Base-by-base conservation (phyloP, 1,140 invertebrate species). In the Brevipalpus yothersi region DNA sequence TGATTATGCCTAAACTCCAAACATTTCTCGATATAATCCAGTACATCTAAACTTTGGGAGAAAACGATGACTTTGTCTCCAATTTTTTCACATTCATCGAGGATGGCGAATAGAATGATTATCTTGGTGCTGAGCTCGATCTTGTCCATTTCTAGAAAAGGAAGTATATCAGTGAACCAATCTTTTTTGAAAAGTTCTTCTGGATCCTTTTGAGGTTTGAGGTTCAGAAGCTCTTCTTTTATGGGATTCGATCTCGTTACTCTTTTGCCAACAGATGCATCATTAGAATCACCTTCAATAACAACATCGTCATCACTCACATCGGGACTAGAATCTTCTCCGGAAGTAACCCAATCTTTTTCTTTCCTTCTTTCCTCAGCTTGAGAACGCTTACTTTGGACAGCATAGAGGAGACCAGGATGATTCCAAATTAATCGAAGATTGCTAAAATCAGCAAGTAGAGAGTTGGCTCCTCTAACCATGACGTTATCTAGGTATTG, bases 401-500 rank as follows among this genome's bases (percentile, higher is more conserved):
- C 54, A 15, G 42, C 17, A 23, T 58, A 42, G 31, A 98, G 70
- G 55, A 97, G 84, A 72, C 97, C 92, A 0, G 94, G 93, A 75
- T 98, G 94, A 70, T 98, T 98, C 92, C 93, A 98, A 64, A 99
- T 97, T 79, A 97, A 96, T 69, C 91, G 95, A 71, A 93, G 96
- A 56, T 40, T 58, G 23, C 15, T 2, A 74, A 96, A 97, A 11
- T 93, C 91, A 71, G 93, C 94, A 12, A 98, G 75, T 1, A 93
- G 91, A 76, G 97, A 97, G 31, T 31, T 12, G 5, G 5, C 21
- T 41, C 21, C 49, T 19, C n/a, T n/a, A 8, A 19, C 49, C n/a
- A 17, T 17, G 4, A 59, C 49, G 13, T 63, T 53, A 41, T 62
- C 39, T 41, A 59, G 21, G 43, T 58, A 63, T 51, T 63, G 13